Percentiles rank a stretch among this genome's conserved stretches.
These are phyloP conservation scores for Lepas anatifera DNA, from an alignment of 2,888 invertebrate species.

Conservation along the genomic window DNA sequence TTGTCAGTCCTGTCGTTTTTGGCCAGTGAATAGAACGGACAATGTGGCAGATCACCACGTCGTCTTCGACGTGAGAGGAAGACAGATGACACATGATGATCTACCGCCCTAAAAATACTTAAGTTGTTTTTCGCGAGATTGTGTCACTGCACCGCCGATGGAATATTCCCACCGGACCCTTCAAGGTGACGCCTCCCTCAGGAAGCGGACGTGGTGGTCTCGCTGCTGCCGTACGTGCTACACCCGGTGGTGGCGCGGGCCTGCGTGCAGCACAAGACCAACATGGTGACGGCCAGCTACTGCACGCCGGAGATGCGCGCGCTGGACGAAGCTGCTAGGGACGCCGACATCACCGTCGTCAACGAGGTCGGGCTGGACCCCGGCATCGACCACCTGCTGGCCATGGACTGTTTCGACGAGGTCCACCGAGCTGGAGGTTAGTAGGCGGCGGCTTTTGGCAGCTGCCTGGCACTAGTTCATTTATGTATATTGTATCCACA, in stretches of 20 bases:
- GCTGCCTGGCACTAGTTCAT: too few species aligned
- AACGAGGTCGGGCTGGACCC: constrained; percentile 98
- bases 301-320: constrained; percentile 69
- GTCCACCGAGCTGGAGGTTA: constrained; percentile 55
- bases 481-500: too few species aligned
- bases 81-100: too few species aligned
- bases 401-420: constrained; percentile 92
- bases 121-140: too few species aligned
- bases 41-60: too few species aligned
- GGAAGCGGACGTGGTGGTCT: constrained; percentile 63
- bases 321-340: constrained; percentile 63
- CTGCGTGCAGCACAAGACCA: constrained; percentile 65
- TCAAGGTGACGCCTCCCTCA: neutral
- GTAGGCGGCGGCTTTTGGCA: constrained; percentile 37
- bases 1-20: too few species aligned
- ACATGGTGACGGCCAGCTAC: constrained; percentile 96
- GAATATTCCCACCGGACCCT: too few species aligned
- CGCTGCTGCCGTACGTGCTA: constrained; percentile 78
- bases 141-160: too few species aligned
- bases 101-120: too few species aligned
- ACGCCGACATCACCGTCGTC: constrained; percentile 80
- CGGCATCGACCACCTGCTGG: constrained; percentile 94
- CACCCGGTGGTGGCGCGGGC: constrained; percentile 73
- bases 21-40: too few species aligned
- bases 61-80: too few species aligned